Evolutionary conservation across 2,797 vertebrate species (phyloP), one percentile per base, ranked within the genome.

Genomic region (Pteropus rufus): DNA sequence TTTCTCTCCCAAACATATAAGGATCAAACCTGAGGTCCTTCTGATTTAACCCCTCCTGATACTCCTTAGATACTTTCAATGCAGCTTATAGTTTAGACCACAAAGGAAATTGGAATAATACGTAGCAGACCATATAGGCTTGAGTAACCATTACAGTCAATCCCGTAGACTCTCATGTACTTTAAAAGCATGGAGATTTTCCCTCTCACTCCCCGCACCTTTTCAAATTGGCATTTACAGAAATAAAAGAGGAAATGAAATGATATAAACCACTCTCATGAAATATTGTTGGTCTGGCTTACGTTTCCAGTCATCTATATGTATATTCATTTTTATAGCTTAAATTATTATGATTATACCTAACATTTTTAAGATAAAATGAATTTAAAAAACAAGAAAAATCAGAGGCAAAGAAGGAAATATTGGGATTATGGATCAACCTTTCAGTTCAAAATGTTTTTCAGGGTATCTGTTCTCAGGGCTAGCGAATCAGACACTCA

Each of bases 241-340:
- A 97, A 97, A 92, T 77, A 34, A 94, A 96, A 95, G 56, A 93
- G 96, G 76, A 97, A 97, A 96, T 96, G 64, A 96, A 97, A 77
- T 67, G 72, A 26, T 18, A 89, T 96, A 91, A 97, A 93, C 23
- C 10, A 36, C 12, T 75, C 94, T 90, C 19, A 94, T 98, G 94
- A 41, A 95, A 69, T 96, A 70, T 73, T 93, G 77, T 90, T 88
- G 94, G 96, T 93, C 91, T 97, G 97, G 91, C 70, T 94, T 96
- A 91, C 64, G 73, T 39, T 95, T 73, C 12, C 80, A 96, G 82
- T 31, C 84, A 85, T 97, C 97, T 97, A 91, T 83, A 94, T 80
- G 64, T 67, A 94, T 91, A 86, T 94, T 84, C 60, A 93, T 69
- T 72, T 91, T 88, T 65, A 64, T 84, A 31, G 76, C 5, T 89